Conservation (phyloP, 2,888 invertebrate species). For the Lamellibrachia satsuma region DNA sequence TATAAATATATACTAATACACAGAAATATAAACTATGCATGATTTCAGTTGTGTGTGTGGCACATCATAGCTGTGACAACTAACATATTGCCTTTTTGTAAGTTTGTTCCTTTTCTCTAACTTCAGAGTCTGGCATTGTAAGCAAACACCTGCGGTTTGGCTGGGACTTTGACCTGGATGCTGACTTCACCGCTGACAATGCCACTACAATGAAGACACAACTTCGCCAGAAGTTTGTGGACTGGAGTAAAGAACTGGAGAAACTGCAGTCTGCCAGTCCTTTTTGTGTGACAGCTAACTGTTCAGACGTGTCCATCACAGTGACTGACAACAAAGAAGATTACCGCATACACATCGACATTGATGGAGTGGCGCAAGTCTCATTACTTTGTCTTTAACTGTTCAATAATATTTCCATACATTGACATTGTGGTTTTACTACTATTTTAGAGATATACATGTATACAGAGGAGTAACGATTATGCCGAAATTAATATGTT, state of each 20-base stretch:
- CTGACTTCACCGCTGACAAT: neutral
- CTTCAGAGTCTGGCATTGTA: neutral
- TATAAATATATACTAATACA: too few relatives aligned
- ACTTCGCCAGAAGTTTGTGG: constrained; percentile 20
- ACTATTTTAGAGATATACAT: neutral
- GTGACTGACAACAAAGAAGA: neutral
- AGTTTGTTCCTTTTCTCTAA: neutral
- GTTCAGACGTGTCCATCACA: neutral
- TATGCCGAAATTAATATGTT: too few relatives aligned
- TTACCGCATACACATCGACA: constrained; percentile 9
- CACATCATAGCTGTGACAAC: neutral
- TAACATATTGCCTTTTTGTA: neutral
- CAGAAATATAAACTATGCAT: too few relatives aligned
- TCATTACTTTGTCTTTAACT: neutral
- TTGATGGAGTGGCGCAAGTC: constrained; percentile 18
- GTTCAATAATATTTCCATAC: neutral
- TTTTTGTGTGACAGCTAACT: neutral
- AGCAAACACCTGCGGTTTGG: constrained; percentile 13
- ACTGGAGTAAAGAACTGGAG: neutral
- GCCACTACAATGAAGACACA: neutral
- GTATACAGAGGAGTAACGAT: too few relatives aligned
- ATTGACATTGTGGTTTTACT: neutral
- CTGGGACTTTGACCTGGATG: constrained; percentile 18
- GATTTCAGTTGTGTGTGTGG: too few relatives aligned
- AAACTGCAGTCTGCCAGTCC: neutral